phyloP scores from a whole-genome alignment of 2,888 invertebrate genomes.

The Nesidiocoris tenuis region DNA sequence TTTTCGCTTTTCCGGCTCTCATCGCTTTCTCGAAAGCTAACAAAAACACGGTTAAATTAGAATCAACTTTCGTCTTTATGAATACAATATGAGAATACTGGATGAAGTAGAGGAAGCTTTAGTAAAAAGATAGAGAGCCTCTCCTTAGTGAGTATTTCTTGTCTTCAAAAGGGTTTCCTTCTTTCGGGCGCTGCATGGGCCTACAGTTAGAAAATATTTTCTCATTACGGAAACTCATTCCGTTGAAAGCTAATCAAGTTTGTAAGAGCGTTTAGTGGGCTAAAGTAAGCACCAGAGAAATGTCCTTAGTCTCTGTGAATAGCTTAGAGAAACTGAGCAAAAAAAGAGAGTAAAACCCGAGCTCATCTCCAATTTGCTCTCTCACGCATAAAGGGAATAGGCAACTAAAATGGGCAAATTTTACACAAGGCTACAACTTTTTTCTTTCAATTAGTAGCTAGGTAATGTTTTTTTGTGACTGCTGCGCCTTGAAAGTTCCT shows the following conservation, averaged over 20 bases:
- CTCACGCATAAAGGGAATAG: not conserved
- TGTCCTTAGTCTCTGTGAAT: not conserved
- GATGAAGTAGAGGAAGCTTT: not conserved
- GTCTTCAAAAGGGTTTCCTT: not conserved
- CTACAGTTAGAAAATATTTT: slow-evolving; percentile 22
- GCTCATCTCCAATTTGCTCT: not conserved
- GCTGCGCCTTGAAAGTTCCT: no score
- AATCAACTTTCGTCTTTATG: slow-evolving; percentile 40
- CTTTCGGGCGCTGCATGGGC: not conserved
- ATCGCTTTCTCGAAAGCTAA: slow-evolving; percentile 19
- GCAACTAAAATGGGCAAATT: no score
- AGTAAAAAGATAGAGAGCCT: not conserved
- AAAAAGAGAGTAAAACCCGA: not conserved
- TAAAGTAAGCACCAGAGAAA: slow-evolving; percentile 31
- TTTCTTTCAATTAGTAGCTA: no score
- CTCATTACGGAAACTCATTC: slow-evolving; percentile 38
- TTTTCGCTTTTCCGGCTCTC: not conserved
- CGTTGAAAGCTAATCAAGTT: slow-evolving; percentile 37
- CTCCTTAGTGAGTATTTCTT: not conserved
- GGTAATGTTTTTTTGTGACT: no score
- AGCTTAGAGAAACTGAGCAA: not conserved
- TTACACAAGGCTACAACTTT: no score
- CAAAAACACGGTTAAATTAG: slow-evolving; percentile 38
- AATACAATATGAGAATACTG: slow-evolving; percentile 40
- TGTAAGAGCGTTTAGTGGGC: slow-evolving; percentile 32